Evolutionary conservation across 2,113 vertebrate species (phyloP).

Genomic region (Candoia aspera): DNA sequence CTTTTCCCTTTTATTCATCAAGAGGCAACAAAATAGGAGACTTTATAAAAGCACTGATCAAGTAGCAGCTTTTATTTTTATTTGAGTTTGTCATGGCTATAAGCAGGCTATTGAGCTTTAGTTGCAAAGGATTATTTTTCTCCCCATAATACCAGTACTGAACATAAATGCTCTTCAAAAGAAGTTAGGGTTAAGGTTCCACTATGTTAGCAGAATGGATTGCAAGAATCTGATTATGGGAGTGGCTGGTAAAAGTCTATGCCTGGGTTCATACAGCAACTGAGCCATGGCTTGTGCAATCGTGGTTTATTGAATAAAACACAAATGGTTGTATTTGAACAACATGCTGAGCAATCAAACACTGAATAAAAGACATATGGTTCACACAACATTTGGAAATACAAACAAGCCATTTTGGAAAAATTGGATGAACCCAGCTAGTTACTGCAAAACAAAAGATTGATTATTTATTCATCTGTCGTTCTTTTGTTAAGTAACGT

Average conservation of each 20-base stretch:
- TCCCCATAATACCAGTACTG: too few relatives aligned
- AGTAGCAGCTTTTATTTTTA: background rate
- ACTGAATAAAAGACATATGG: too few relatives aligned
- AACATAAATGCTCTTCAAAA: too few relatives aligned
- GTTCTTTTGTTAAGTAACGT: background rate
- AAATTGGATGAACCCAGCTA: background rate
- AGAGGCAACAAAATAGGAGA: background rate
- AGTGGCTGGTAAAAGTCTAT: too few relatives aligned
- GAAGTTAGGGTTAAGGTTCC: too few relatives aligned
- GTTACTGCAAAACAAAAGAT: background rate
- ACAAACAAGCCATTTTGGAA: background rate
- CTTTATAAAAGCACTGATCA: background rate
- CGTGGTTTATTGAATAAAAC: too few relatives aligned
- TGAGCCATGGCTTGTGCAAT: too few relatives aligned
- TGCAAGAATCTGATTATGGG: too few relatives aligned
- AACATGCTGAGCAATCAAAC: too few relatives aligned
- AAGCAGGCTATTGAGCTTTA: background rate
- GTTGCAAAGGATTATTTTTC: background rate
- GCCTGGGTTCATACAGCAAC: too few relatives aligned
- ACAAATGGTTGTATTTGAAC: too few relatives aligned
- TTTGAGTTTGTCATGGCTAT: background rate
- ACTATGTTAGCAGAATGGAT: too few relatives aligned
- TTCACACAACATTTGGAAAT: background rate
- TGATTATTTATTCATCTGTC: background rate
- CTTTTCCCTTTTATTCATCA: background rate